Base-by-base conservation (phyloP, 2,113 vertebrate species). In the Menidia beryllina region DNA sequence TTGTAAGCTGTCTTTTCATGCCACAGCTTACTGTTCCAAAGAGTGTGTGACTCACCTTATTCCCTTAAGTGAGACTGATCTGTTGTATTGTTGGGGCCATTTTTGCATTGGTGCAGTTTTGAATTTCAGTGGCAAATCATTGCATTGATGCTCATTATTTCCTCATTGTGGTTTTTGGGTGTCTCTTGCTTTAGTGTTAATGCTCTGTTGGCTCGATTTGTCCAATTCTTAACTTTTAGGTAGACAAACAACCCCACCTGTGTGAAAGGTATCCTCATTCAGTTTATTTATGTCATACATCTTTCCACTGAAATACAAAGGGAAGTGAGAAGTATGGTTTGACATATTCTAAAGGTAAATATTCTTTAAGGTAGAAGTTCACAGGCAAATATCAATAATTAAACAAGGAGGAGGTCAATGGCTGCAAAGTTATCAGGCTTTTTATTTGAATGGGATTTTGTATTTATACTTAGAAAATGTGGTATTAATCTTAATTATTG, bases 1-100 rank as follows among this genome's bases (percentile, higher is more conserved):
- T 87, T 72, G 56, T 82, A 60, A 77, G 69, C 68, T 12, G 52
- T 74, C 65, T 84, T 87, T 88, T 83, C 61, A 76, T 56, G 72
- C 72, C 60, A 23, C 57, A 26, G 81, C 65, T 66, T 65, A 78
- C 69, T 88, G 70, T 88, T 72, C 55, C 69, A 63, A 77, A 75
- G 68, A 72, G 72, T 63, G 79, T 64, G 64, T 75, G 78, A 88
- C 77, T 88, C 85, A 87, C 83, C 70, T 78, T 38, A 56, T 85
- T 77, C 72, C 69, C 73, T 47, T 73, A 79, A 82, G 72, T 73
- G 59, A 79, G 66, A 79, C 59, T 48, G 75, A 81, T 78, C 58
- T 17, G 38, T 41, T 72, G 26, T 51, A 53, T 62, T 72, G 45
- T 75, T 45, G 47, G 54, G 74, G 54, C 43, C 25, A 27, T 66